A percentile compares a stretch with the other conserved stretches of the same genome.
These are phyloP conservation scores for Oreortyx pictus DNA, from an alignment of 2,797 vertebrate genomes.

Conservation along the genomic window DNA sequence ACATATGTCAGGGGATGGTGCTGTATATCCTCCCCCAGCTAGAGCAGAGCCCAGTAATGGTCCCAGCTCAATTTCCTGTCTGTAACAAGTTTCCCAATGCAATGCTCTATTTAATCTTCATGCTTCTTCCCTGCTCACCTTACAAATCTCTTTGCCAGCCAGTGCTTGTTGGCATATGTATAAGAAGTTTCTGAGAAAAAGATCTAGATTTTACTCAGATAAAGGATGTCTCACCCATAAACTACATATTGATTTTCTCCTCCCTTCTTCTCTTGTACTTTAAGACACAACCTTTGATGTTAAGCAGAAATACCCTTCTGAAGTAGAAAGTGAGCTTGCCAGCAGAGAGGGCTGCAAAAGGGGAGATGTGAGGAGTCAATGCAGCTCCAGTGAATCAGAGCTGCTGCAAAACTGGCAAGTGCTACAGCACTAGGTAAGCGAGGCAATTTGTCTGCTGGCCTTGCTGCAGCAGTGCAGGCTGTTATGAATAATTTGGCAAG, in stretches of 20 bases:
- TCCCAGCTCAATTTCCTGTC: not conserved
- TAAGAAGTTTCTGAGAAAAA: not conserved
- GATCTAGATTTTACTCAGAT: not conserved
- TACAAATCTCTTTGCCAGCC: not conserved
- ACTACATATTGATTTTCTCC: not conserved
- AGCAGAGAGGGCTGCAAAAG: not conserved
- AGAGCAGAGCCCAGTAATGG: not conserved
- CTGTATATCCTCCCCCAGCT: not conserved
- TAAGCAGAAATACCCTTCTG: not conserved
- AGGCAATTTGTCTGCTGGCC: not conserved
- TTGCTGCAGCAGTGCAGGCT: not conserved
- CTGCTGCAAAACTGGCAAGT: not conserved
- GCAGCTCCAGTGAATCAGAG: not conserved
- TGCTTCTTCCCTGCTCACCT: not conserved
- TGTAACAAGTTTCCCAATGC: not conserved
- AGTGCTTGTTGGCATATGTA: not conserved
- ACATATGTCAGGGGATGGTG: not conserved
- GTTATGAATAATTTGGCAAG: not conserved
- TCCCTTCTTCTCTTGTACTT: not conserved
- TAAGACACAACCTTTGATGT: not conserved
- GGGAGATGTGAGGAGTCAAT: accelerated
- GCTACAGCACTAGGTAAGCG: not conserved
- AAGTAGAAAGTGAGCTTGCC: not conserved
- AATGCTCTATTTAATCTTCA: not conserved
- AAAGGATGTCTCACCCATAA: not conserved